Conservation (phyloP, 2,113 vertebrate genomes). For the Dinomys branickii region DNA sequence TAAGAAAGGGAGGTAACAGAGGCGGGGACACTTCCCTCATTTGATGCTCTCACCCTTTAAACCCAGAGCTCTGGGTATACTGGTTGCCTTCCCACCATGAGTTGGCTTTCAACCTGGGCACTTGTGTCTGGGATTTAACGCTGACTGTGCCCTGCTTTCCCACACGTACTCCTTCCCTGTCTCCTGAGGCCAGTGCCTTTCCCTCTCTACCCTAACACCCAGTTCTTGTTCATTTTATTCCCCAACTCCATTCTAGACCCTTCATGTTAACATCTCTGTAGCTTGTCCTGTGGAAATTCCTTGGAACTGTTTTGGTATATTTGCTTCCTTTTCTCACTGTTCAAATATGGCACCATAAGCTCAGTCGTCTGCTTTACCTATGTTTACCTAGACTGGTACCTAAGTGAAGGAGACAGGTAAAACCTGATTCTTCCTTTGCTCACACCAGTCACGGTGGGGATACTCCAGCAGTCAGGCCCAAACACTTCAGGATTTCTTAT, state of each 20-base stretch:
- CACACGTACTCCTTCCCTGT: conserved; percentile 6
- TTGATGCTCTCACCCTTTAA: not conserved
- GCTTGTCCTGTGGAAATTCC: not conserved
- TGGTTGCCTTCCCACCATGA: not conserved
- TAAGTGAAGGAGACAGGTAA: not conserved
- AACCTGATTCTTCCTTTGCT: not conserved
- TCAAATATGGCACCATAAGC: not conserved
- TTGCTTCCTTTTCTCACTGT: not conserved
- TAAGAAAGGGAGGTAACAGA: conserved; percentile 87
- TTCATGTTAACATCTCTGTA: not conserved
- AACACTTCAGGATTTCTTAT: not conserved
- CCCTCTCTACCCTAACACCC: not conserved
- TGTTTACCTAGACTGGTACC: not conserved
- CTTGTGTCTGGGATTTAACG: not conserved
- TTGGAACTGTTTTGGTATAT: not conserved
- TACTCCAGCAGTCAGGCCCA: not conserved
- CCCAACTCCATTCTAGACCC: not conserved
- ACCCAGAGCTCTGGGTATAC: not conserved
- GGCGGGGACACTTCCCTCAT: not conserved
- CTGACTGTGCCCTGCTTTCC: not conserved
- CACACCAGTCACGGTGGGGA: not conserved
- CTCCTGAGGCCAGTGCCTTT: not conserved
- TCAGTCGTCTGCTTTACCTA: not conserved
- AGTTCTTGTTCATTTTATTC: not conserved
- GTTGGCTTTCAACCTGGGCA: not conserved